These are phyloP conservation scores for Hyposoter didymator DNA, from an alignment of 2,888 invertebrate genomes.

Conservation along the genomic window DNA sequence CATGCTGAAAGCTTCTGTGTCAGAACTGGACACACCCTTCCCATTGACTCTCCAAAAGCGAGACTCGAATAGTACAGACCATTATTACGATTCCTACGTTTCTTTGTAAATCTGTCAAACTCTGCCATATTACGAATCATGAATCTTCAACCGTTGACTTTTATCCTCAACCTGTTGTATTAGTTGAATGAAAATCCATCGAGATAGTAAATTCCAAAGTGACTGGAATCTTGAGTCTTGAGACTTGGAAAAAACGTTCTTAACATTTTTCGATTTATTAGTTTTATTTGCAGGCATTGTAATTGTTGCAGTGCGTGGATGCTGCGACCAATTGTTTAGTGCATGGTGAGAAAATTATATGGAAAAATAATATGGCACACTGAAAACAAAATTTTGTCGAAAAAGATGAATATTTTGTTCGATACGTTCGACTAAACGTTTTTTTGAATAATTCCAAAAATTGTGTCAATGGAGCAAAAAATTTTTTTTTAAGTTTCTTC, in stretches of 20 bases:
- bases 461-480: too few species aligned
- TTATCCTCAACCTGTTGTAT: background rate
- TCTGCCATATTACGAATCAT: constrained; percentile 12
- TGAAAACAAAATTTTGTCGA: too few species aligned
- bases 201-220: background rate
- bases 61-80: background rate
- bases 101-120: background rate
- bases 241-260: background rate
- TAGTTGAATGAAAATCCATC: constrained; percentile 33
- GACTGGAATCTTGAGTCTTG: background rate
- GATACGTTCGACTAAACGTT: too few species aligned
- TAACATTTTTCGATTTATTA: too few species aligned
- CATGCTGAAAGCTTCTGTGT: constrained; percentile 44
- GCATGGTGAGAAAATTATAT: too few species aligned
- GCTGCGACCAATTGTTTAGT: too few species aligned
- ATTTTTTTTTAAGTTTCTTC: too few species aligned
- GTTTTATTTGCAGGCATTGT: background rate
- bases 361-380: too few species aligned
- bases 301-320: too few species aligned
- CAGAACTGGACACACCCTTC: constrained; percentile 39
- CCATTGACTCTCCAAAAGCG: constrained; percentile 56
- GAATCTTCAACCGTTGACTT: constrained; percentile 19
- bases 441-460: too few species aligned
- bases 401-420: too few species aligned
- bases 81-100: constrained; percentile 14